Evolutionary conservation across 2,888 invertebrate genomes (phyloP).

Genomic region (Brachypterus glaber): DNA sequence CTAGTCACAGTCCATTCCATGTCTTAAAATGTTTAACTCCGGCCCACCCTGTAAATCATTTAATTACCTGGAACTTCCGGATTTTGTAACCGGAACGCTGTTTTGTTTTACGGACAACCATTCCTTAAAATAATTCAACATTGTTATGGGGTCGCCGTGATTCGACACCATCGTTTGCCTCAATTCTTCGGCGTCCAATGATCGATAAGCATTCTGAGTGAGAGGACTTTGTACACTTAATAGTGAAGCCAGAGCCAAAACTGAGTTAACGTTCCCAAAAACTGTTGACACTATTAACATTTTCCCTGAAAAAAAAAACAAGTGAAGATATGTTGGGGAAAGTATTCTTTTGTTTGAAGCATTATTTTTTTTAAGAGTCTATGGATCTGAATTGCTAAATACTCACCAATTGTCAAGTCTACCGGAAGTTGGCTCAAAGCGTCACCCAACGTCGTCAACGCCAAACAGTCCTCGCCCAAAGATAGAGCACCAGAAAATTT

Average conservation of each 20-base stretch:
- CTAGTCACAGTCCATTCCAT: too few species aligned
- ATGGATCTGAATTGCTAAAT: not conserved
- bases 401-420: slow-evolving; percentile 85
- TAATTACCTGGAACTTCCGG: too few species aligned
- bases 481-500: slow-evolving; percentile 77
- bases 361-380: too few species aligned
- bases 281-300: slow-evolving; percentile 88
- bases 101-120: slow-evolving; percentile 74
- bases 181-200: slow-evolving; percentile 71
- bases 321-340: too few species aligned
- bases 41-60: too few species aligned
- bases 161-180: slow-evolving; percentile 78
- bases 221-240: slow-evolving; percentile 90
- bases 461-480: slow-evolving; percentile 54
- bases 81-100: slow-evolving; percentile 26
- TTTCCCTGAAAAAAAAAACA: slow-evolving; percentile 59
- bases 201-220: slow-evolving; percentile 78
- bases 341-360: too few species aligned
- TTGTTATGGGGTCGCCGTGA: slow-evolving; percentile 90
- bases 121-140: slow-evolving; percentile 77
- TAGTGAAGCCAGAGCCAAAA: slow-evolving; percentile 82
- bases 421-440: slow-evolving; percentile 86
- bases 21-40: too few species aligned
- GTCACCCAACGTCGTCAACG: slow-evolving; percentile 73
- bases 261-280: slow-evolving; percentile 79